These are phyloP conservation scores for Sorex araneus DNA, from an alignment of 2,113 vertebrate species.

Conservation along the genomic window DNA sequence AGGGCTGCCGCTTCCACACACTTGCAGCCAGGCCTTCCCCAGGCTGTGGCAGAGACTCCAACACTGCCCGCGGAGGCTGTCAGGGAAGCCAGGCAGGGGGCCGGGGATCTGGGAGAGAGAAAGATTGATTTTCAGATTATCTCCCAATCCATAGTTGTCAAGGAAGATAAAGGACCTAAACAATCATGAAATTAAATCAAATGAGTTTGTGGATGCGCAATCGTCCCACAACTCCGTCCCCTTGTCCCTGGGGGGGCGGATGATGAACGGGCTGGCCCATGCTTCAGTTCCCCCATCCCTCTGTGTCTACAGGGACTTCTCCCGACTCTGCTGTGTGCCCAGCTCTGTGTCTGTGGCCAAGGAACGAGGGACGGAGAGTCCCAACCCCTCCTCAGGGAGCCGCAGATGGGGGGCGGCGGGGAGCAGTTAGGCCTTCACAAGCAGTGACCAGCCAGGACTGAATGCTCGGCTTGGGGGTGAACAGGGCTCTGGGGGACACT, in stretches of 20 bases:
- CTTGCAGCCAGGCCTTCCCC: background rate
- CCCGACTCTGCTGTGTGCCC: background rate
- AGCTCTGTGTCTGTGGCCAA: background rate
- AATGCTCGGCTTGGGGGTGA: no score
- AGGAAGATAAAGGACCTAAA: constrained; percentile 83
- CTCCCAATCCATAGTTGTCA: constrained; percentile 82
- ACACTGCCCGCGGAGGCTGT: background rate
- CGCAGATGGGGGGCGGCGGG: background rate
- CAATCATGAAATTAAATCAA: constrained; percentile 85
- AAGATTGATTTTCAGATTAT: constrained; percentile 82
- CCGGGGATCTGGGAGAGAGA: constrained; percentile 57
- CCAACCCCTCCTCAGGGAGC: background rate
- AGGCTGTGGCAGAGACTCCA: background rate
- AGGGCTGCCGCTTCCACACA: rapidly evolving
- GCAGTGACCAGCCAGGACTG: background rate
- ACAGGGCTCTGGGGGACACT: background rate
- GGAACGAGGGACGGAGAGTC: background rate
- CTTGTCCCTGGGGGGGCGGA: constrained; percentile 71
- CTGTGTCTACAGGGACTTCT: background rate
- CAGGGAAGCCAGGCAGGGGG: background rate
- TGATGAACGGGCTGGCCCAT: constrained; percentile 52
- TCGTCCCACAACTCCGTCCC: constrained; percentile 49
- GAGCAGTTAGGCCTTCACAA: background rate
- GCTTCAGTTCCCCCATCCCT: background rate
- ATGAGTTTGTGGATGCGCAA: constrained; percentile 79